Evolutionary conservation across 2,888 invertebrate genomes (phyloP).

Genomic region (Trachelus stipa): DNA sequence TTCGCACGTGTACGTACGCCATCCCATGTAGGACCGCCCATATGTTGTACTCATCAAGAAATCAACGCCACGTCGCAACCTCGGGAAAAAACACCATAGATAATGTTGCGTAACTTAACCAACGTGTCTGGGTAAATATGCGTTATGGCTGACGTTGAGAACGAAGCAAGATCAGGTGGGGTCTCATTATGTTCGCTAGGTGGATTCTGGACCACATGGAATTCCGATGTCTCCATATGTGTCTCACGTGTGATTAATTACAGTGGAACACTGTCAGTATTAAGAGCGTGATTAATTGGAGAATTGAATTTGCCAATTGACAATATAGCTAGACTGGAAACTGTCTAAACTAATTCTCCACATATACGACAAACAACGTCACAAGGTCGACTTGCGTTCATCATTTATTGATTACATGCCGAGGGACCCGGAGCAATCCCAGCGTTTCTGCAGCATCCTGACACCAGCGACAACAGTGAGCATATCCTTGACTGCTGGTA

Average conservation of each 20-base stretch:
- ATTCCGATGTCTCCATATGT: neutral
- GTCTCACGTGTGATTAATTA: neutral
- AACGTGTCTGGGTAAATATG: neutral
- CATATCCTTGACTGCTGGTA: neutral
- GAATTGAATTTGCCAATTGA: neutral
- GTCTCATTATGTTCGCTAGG: neutral
- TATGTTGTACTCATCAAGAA: constrained; percentile 4
- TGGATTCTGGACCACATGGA: neutral
- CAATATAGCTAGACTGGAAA: neutral
- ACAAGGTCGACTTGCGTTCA: neutral
- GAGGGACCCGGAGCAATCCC: neutral
- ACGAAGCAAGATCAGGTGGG: neutral
- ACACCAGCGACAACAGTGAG: neutral
- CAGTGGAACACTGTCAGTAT: neutral
- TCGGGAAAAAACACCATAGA: constrained; percentile 1
- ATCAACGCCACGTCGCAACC: constrained; percentile 2
- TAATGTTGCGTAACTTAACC: neutral
- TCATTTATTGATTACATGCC: neutral
- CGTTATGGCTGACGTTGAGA: neutral
- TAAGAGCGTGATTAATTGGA: neutral
- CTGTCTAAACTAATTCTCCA: neutral
- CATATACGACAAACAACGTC: neutral
- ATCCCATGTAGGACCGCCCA: constrained; percentile 1
- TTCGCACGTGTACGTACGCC: neutral
- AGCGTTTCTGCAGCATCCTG: neutral